phyloP scores from a whole-genome alignment of 2,113 vertebrate species.

The Dasyurus viverrinus region DNA sequence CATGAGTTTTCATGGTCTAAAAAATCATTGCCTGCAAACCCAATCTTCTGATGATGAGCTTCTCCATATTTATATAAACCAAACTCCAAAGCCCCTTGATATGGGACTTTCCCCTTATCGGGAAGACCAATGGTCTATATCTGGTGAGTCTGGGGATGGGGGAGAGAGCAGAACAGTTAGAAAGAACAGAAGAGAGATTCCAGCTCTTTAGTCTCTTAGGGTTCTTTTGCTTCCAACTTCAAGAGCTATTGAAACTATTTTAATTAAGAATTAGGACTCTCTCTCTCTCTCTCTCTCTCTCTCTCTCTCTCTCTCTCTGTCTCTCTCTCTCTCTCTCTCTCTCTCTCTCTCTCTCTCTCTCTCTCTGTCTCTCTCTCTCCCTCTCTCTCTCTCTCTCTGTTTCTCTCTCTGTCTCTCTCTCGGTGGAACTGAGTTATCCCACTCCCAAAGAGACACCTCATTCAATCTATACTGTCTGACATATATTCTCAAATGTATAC shows the following conservation, averaged over 20 bases:
- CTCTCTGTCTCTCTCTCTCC: background rate
- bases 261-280: background rate
- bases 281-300: no score
- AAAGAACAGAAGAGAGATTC: background rate
- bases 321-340: background rate
- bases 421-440: background rate
- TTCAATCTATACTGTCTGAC: background rate
- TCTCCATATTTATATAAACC: background rate
- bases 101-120: background rate
- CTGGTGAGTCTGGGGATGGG: background rate
- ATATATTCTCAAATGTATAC: background rate
- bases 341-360: no score
- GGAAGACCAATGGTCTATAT: background rate
- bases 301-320: no score
- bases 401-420: background rate
- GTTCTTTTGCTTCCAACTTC: background rate
- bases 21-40: background rate
- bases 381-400: no score
- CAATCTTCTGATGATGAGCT: background rate
- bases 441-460: background rate
- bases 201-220: background rate
- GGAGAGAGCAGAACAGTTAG: background rate
- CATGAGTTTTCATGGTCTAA: no score
- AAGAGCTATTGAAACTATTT: background rate
- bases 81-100: background rate